Percentiles rank a stretch among this genome's conserved stretches.
These are phyloP conservation scores for Simalia tracyae DNA, from an alignment of 2,797 vertebrate genomes.

Conservation along the genomic window DNA sequence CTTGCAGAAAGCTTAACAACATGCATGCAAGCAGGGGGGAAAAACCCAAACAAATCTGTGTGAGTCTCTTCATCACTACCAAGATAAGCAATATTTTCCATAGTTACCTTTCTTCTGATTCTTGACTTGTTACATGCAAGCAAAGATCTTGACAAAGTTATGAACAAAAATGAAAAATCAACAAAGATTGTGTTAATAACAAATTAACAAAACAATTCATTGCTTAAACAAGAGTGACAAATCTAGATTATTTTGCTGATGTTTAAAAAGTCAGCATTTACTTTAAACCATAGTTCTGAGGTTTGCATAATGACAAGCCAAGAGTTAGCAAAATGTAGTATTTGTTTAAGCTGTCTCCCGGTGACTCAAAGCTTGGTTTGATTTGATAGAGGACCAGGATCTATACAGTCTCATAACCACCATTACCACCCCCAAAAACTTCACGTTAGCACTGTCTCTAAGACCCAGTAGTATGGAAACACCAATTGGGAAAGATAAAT, in stretches of 20 bases:
- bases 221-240: background rate
- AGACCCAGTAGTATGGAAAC: background rate
- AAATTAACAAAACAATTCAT: no score
- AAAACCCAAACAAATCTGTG: no score
- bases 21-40: no score
- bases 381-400: no score
- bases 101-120: background rate
- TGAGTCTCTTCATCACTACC: background rate
- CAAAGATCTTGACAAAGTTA: background rate
- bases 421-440: background rate
- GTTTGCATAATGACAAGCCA: background rate
- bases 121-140: background rate
- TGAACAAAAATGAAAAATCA: no score
- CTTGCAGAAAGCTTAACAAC: no score
- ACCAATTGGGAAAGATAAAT: background rate
- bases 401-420: no score
- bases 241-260: background rate
- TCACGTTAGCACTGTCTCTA: background rate
- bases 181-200: no score
- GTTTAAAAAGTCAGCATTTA: background rate
- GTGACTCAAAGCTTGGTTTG: no score
- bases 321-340: background rate
- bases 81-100: background rate
- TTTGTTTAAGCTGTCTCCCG: no score
- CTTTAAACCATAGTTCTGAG: background rate